Percentiles rank a stretch among this genome's conserved stretches.
phyloP scores from a whole-genome alignment of 2,888 invertebrate genomes.

The Spisula subtruncata region DNA sequence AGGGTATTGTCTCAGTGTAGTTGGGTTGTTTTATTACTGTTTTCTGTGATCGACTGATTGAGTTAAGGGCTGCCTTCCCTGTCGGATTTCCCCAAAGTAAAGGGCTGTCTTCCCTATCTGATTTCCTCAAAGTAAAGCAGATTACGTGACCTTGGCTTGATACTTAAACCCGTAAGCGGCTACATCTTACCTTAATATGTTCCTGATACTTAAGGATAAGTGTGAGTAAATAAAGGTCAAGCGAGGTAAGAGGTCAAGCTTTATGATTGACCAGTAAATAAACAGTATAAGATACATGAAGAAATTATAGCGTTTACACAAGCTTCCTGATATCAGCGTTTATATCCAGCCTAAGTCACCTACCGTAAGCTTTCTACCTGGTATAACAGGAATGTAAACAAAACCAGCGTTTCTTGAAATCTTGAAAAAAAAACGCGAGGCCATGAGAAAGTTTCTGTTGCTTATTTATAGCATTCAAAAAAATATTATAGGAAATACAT shows the following conservation, averaged over 20 bases:
- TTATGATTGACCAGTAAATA: conserved; percentile 12
- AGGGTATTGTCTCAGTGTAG: too few species aligned
- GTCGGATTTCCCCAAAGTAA: too few species aligned
- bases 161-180: too few species aligned
- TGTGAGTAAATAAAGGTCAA: not conserved
- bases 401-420: not conserved
- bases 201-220: not conserved
- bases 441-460: not conserved
- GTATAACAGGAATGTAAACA: not conserved
- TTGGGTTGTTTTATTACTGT: too few species aligned
- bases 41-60: too few species aligned
- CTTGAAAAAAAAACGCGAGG: conserved; percentile 10
- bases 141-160: too few species aligned
- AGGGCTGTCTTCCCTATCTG: too few species aligned
- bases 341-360: conserved; percentile 2
- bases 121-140: too few species aligned
- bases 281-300: conserved; percentile 1
- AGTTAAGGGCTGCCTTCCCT: too few species aligned
- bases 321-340: not conserved
- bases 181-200: too few species aligned
- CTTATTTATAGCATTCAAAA: not conserved
- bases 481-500: too few species aligned
- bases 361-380: not conserved
- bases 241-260: not conserved
- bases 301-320: not conserved